Percentiles rank a stretch among this genome's conserved stretches.
Conservation (phyloP, 2,888 invertebrate genomes). For the Trichopoda pennipes region DNA sequence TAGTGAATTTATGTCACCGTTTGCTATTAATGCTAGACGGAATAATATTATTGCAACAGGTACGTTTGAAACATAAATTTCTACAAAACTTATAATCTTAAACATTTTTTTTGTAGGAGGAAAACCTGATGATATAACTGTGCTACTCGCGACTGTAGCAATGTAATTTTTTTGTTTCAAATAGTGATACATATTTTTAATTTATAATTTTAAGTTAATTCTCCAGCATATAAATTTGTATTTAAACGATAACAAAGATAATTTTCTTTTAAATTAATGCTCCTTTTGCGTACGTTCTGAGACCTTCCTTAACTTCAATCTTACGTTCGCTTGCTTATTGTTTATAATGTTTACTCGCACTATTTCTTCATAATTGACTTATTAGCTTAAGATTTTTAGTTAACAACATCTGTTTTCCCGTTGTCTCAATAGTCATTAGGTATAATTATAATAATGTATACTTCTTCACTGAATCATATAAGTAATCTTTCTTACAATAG, state of each 20-base stretch:
- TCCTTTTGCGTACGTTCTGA: constrained; percentile 25
- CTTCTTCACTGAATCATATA: constrained; percentile 17
- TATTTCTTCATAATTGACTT: constrained; percentile 35
- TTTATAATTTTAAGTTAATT: constrained; percentile 54
- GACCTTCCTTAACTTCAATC: constrained; percentile 14
- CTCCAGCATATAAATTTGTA: constrained; percentile 49
- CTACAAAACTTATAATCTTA: not conserved
- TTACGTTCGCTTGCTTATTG: constrained; percentile 13
- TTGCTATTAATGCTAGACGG: constrained; percentile 94
- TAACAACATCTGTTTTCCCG: constrained; percentile 49
- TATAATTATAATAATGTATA: constrained; percentile 39
- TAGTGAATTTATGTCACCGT: constrained; percentile 96
- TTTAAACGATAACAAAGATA: constrained; percentile 44
- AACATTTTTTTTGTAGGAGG: constrained; percentile 86
- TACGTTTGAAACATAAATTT: constrained; percentile 79
- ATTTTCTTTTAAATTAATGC: constrained; percentile 38
- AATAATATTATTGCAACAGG: constrained; percentile 96
- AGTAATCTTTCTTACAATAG: not conserved
- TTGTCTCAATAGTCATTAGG: constrained; percentile 64
- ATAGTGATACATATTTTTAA: constrained; percentile 57
- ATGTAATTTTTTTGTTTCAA: constrained; percentile 80
- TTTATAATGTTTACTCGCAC: constrained; percentile 16
- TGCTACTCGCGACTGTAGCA: constrained; percentile 96
- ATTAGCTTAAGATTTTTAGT: constrained; percentile 62
- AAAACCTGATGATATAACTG: constrained; percentile 99